Evolutionary conservation across 1,140 invertebrate species (phyloP).

Genomic region (Tetragonula clypearis): DNA sequence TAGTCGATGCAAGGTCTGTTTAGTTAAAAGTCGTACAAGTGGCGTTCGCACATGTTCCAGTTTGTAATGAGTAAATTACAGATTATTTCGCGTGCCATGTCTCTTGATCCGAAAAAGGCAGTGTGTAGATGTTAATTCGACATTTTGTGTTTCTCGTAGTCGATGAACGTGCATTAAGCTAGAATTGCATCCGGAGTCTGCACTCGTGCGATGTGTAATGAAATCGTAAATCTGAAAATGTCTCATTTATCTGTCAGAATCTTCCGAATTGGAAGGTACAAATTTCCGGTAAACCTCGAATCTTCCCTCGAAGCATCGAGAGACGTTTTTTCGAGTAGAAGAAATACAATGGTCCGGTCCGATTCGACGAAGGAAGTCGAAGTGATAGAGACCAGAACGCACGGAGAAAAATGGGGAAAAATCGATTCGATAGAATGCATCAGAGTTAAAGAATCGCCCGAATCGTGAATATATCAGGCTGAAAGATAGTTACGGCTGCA

Average conservation of each 20-base stretch:
- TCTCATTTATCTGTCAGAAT: not conserved
- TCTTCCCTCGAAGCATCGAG: not conserved
- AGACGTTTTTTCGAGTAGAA: not conserved
- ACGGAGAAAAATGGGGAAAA: constrained; percentile 3
- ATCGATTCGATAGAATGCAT: constrained; percentile 42
- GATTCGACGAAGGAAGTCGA: not conserved
- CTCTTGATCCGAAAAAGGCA: not conserved
- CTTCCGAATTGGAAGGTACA: not conserved
- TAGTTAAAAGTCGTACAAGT: constrained; percentile 2
- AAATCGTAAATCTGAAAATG: not conserved
- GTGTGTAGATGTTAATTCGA: not conserved
- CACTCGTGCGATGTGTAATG: not conserved
- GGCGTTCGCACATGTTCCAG: not conserved
- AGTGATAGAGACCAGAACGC: not conserved
- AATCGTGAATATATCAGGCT: constrained; percentile 46
- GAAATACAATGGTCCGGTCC: not conserved
- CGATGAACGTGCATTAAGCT: not conserved
- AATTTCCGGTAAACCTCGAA: not conserved
- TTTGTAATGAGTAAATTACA: constrained; percentile 23
- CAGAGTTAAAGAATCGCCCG: constrained; percentile 29
- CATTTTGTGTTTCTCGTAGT: not conserved
- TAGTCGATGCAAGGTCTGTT: constrained; percentile 26
- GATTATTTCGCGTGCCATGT: constrained; percentile 2
- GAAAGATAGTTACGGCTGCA: constrained; percentile 31
- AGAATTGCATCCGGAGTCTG: not conserved